A percentile compares a stretch with the other conserved stretches of the same genome.
phyloP scores from a whole-genome alignment of 2,797 vertebrate genomes.

The Thaleichthys pacificus region DNA sequence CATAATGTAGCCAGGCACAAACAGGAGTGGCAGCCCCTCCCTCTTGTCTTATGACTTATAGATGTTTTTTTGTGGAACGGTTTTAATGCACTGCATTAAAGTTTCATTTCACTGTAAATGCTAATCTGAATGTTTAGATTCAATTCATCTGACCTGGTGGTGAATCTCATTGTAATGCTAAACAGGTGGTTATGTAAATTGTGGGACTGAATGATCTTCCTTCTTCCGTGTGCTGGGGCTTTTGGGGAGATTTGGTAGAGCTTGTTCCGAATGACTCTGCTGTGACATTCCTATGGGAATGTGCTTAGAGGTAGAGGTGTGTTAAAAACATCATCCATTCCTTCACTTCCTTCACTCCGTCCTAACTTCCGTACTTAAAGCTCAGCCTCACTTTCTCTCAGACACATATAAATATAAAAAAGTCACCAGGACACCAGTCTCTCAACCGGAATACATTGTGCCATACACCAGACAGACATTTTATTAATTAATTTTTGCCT shows the following conservation, averaged over 20 bases:
- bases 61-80: conserved; percentile 39
- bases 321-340: not conserved
- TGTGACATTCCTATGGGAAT: no score
- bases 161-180: not conserved
- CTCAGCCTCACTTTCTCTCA: not conserved
- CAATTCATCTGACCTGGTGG: conserved; percentile 13
- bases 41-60: conserved; percentile 48
- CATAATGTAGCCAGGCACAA: conserved; percentile 8
- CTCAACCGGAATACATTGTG: no score
- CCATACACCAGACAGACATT: not conserved
- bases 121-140: conserved; percentile 22
- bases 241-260: no score
- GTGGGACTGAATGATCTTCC: no score
- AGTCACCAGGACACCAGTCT: no score
- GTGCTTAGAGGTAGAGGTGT: no score
- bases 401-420: not conserved
- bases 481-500: not conserved
- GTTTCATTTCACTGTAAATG: conserved; percentile 47
- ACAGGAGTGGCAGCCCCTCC: conserved; percentile 25
- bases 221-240: no score
- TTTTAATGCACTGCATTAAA: conserved; percentile 46
- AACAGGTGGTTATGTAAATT: conserved; percentile 1
- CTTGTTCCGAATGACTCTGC: no score
- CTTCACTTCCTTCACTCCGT: not conserved
- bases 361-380: not conserved